Percentiles rank a stretch among this genome's conserved stretches.
phyloP scores from a whole-genome alignment of 2,888 invertebrate genomes.

The Lucinisca nassula region DNA sequence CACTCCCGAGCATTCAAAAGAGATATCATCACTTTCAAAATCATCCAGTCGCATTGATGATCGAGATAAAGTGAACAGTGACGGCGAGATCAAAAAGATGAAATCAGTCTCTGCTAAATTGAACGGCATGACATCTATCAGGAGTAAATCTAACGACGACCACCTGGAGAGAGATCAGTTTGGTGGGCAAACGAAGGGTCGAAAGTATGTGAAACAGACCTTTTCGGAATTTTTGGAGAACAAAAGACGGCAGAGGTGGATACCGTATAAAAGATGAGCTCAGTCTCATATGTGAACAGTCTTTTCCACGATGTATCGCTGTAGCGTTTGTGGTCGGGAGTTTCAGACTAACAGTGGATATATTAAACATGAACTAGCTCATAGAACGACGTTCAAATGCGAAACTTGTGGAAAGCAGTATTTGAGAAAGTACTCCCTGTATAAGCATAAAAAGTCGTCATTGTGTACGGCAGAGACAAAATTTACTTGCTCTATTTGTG shows the following conservation, averaged over 20 bases:
- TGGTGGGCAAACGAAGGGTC: background rate
- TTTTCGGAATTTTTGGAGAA: background rate
- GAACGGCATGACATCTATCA: background rate
- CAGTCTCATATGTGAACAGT: background rate
- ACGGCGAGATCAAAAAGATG: background rate
- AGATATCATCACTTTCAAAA: background rate
- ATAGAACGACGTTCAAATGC: background rate
- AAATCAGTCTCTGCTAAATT: background rate
- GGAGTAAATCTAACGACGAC: background rate
- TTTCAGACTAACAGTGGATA: background rate
- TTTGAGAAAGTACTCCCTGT: background rate
- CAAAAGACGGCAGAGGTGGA: background rate
- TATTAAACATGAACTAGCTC: background rate
- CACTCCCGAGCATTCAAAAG: background rate
- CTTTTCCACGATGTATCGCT: background rate
- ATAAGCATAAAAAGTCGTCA: background rate
- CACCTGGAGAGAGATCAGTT: background rate
- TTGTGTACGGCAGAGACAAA: background rate
- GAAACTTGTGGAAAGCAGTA: constrained; percentile 4
- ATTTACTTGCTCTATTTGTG: background rate
- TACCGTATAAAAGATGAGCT: background rate
- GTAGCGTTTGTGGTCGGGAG: constrained; percentile 2
- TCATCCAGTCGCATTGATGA: background rate
- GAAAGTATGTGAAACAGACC: constrained; percentile 2
- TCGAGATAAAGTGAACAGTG: background rate